A percentile compares a stretch with the other conserved stretches of the same genome.
Evolutionary conservation across 64 coral and sea anemone genomes (phyloP).

Genomic region (Montipora efflorescens): DNA sequence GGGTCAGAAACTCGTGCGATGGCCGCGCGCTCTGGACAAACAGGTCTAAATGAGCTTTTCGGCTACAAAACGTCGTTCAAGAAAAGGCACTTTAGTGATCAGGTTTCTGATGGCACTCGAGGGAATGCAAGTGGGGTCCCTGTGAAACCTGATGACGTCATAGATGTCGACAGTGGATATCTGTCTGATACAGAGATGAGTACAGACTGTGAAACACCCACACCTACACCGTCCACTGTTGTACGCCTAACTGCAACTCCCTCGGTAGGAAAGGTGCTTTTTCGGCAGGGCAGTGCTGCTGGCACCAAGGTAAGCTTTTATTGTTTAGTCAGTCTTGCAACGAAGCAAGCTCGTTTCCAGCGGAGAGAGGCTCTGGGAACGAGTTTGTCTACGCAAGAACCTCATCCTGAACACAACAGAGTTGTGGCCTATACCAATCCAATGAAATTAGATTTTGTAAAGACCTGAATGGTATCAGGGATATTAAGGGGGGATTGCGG

Average conservation of each 20-base stretch:
- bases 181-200: constrained; percentile 79
- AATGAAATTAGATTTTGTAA: no score
- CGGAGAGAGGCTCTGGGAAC: neutral
- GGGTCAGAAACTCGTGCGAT: neutral
- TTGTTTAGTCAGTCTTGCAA: neutral
- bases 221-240: constrained; percentile 6
- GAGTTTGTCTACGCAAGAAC: no score
- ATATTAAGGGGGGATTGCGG: no score
- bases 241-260: neutral
- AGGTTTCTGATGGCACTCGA: neutral
- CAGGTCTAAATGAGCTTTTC: neutral
- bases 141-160: neutral
- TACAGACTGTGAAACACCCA: constrained; percentile 56
- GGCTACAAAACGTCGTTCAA: constrained; percentile 21
- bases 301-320: constrained; percentile 59
- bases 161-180: constrained; percentile 82
- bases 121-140: neutral
- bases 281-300: constrained; percentile 25
- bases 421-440: no score
- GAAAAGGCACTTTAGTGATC: neutral
- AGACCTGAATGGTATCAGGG: no score
- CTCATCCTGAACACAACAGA: no score
- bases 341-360: neutral
- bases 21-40: neutral
- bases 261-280: neutral